Conservation (phyloP, 2,113 vertebrate species). For the Oncorhynchus keta region DNA sequence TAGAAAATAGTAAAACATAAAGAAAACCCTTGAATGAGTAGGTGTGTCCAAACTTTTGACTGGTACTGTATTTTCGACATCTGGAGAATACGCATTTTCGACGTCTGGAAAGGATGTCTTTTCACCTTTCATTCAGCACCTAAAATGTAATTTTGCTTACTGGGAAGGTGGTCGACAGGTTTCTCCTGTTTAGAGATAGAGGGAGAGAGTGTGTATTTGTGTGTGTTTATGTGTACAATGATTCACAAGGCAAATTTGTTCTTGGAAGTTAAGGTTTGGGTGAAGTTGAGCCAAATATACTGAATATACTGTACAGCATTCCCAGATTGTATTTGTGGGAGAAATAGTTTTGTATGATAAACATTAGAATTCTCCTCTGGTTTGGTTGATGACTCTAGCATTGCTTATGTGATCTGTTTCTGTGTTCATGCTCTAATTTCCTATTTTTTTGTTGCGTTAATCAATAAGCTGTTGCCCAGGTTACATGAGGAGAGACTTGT, state of each 20-base stretch:
- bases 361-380: neutral
- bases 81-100: too few relatives aligned
- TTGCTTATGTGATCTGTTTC: neutral
- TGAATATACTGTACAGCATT: neutral
- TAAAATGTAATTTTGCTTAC: too few relatives aligned
- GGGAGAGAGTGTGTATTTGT: neutral
- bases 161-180: too few relatives aligned
- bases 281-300: neutral
- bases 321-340: neutral
- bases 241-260: neutral
- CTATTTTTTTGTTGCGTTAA: neutral
- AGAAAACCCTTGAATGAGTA: too few relatives aligned
- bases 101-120: too few relatives aligned
- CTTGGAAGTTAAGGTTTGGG: neutral
- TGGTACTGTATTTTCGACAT: too few relatives aligned
- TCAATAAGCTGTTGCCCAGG: constrained; percentile 1
- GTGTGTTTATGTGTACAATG: constrained; percentile 4
- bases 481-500: constrained; percentile 1
- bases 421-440: neutral
- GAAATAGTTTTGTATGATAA: neutral
- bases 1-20: too few relatives aligned
- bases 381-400: neutral
- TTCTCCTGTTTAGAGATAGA: neutral
- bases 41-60: too few relatives aligned
- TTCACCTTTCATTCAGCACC: too few relatives aligned